Conservation (phyloP, 2,888 invertebrate species). For the Nyleta sp. region DNA sequence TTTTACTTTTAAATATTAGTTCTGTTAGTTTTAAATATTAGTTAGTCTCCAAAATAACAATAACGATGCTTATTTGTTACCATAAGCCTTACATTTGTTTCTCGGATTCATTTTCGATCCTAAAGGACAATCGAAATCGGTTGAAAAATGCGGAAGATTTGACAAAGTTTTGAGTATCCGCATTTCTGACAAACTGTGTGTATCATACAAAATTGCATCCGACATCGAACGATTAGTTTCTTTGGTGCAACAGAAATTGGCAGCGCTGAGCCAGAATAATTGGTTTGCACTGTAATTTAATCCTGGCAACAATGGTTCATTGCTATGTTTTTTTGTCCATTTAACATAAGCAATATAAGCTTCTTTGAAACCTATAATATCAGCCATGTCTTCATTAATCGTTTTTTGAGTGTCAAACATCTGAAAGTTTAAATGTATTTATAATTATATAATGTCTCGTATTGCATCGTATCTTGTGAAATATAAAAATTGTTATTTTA, state of each 20-base stretch:
- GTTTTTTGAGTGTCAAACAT: neutral
- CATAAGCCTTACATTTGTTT: slow-evolving; percentile 85
- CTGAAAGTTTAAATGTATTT: neutral
- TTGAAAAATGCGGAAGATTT: no score
- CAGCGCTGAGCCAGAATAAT: slow-evolving; percentile 74
- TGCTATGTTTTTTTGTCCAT: slow-evolving; percentile 87
- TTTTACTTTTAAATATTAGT: no score
- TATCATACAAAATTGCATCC: no score
- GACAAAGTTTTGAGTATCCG: no score
- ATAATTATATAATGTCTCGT: no score
- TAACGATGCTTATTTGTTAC: no score
- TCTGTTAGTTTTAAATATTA: no score
- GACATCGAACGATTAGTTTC: slow-evolving; percentile 76
- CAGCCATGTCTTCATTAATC: slow-evolving; percentile 93
- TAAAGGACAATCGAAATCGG: slow-evolving; percentile 82
- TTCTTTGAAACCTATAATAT: slow-evolving; percentile 96
- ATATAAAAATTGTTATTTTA: no score
- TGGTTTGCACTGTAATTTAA: slow-evolving; percentile 86
- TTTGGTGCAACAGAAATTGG: slow-evolving; percentile 85
- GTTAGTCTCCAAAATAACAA: no score
- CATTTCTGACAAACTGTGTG: no score
- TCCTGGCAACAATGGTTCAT: slow-evolving; percentile 88
- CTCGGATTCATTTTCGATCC: slow-evolving; percentile 85
- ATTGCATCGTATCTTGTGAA: no score
- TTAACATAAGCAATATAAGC: slow-evolving; percentile 92